phyloP scores from a whole-genome alignment of 2,888 invertebrate genomes.

The Lasioglossum pauxillum region DNA sequence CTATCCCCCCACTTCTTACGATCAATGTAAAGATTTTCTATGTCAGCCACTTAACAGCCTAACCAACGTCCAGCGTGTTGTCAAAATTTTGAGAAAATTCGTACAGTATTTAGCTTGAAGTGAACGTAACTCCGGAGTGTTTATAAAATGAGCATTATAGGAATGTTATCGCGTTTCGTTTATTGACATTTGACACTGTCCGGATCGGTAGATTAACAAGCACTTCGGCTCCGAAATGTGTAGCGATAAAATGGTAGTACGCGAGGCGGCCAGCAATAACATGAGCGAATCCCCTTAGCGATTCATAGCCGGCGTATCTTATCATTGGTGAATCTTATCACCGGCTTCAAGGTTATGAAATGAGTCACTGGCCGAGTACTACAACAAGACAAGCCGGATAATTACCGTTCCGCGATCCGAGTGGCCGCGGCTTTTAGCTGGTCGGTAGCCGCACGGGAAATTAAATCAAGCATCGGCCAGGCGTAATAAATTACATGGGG shows the following conservation, averaged over 20 bases:
- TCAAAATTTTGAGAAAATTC: too few species aligned
- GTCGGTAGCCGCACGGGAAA: slow-evolving; percentile 17
- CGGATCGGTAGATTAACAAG: not conserved
- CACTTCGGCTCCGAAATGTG: not conserved
- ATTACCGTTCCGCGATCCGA: not conserved
- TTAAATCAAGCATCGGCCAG: slow-evolving; percentile 33
- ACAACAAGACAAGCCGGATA: not conserved
- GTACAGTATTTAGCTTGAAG: too few species aligned
- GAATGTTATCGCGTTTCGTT: not conserved
- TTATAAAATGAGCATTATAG: not conserved
- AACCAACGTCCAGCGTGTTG: too few species aligned
- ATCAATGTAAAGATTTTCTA: too few species aligned
- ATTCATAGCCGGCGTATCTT: slow-evolving; percentile 11
- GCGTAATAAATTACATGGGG: slow-evolving; percentile 32
- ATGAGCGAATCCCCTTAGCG: not conserved
- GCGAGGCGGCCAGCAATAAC: not conserved
- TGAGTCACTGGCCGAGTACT: not conserved
- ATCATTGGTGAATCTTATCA: slow-evolving; percentile 4
- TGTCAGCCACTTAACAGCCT: too few species aligned
- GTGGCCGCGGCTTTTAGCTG: not conserved
- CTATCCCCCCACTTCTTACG: too few species aligned
- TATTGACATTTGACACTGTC: not conserved
- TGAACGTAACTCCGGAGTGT: not conserved
- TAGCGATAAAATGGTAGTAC: not conserved
- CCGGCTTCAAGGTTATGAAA: not conserved